Base-by-base conservation (phyloP, 2,888 invertebrate species). In the Erebia epiphron region DNA sequence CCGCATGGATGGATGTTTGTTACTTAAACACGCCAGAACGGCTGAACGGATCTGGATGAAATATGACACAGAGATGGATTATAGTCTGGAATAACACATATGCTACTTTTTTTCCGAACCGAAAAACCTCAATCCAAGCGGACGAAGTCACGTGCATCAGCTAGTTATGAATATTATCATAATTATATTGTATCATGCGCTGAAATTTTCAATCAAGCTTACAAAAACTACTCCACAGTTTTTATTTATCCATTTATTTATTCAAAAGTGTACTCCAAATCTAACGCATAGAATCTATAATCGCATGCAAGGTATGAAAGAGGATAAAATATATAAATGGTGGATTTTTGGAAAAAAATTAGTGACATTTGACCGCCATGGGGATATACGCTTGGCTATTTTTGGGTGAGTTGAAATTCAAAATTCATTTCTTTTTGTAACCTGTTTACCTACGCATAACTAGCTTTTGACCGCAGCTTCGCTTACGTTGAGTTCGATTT, bases 341-440 rank as follows among this genome's bases (percentile, higher is more conserved):
- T 11, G 18, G 62, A 21, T 21, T 49, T 26, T 56, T 72, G 62
- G 49, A 7, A 7, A 14, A 64, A 60, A 11, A 7, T 35, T 7
- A 13, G 43, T 54, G 50, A 52, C 52, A 72, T 61, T 68, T 56
- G 10, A n/a, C 35, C 14, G 56, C 58, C 18, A 75, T 75, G 74
- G 71, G 71, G 68, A 56, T 68, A 13, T 64, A 57, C 54, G 73
- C 52, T 60, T 68, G 73, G 62, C 49, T 75, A 18, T 69, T 75
- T 41, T 67, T 75, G 14, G 75, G 75, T 75, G 43, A 75, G 75
- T 67, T 11, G 10, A 9, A 50, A 50, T 50, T 50, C 43, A 43
- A 43, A 14, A 5, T 11, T 50, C 5, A 13, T 50, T 50, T 7
- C 0, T 50, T 35, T 35, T 35, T 26, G 26, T 26, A 3, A 26